phyloP scores from a whole-genome alignment of 2,888 invertebrate species.

The Orthosia gothica region DNA sequence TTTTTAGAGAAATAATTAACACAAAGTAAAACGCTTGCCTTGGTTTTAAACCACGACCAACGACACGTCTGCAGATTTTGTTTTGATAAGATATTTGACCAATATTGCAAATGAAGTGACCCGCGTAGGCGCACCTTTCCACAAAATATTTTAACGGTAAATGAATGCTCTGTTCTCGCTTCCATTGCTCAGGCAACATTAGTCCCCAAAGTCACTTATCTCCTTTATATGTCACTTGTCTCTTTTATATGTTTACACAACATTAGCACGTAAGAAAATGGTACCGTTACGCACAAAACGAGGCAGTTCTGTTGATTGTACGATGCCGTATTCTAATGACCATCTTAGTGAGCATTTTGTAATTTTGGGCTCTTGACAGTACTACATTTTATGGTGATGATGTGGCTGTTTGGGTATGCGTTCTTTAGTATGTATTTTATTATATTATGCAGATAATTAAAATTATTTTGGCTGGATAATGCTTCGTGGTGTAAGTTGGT shows the following conservation, averaged over 20 bases:
- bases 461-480: not conserved
- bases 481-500: too few relatives aligned
- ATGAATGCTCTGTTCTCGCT: constrained; percentile 54
- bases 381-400: constrained; percentile 50
- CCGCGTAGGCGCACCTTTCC: not conserved
- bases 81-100: not conserved
- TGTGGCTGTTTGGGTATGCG: not conserved
- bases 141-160: constrained; percentile 43
- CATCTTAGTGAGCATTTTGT: constrained; percentile 40
- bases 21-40: too few relatives aligned
- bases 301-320: constrained; percentile 74
- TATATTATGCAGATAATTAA: not conserved
- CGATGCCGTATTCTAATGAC: constrained; percentile 72
- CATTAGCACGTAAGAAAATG: constrained; percentile 75
- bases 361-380: constrained; percentile 42
- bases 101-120: not conserved
- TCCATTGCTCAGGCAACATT: constrained; percentile 51
- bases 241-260: constrained; percentile 75
- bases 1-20: too few relatives aligned
- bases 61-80: not conserved
- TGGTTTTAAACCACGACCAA: too few relatives aligned
- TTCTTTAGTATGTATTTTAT: constrained; percentile 13
- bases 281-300: constrained; percentile 71
- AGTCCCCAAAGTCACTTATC: constrained; percentile 61
- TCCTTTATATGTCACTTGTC: constrained; percentile 71